Base-by-base conservation (phyloP, 2,888 invertebrate species). In the Polydrusus cervinus region DNA sequence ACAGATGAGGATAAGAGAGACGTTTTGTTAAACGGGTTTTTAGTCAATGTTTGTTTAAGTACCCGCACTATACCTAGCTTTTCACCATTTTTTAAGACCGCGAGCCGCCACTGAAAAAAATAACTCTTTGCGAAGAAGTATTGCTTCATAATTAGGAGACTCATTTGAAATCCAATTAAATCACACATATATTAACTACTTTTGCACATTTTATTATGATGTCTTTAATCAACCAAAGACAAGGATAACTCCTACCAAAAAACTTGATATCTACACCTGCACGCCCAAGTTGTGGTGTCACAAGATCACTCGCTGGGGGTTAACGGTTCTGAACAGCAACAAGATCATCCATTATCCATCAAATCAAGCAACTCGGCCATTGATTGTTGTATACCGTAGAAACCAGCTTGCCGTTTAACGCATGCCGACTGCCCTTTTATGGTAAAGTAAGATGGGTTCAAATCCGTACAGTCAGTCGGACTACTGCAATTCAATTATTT, bases 301-400 rank as follows among this genome's bases (percentile, higher is more conserved):
- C n/a, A 51, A 49, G 11, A 69, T 70, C 51, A 16, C 14, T 57
- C 45, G 11, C 68, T 40, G 18, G 14, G 64, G 64, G 65, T 64
- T 71, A 71, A 71, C 71, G 71, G 71, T 65, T 65, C 45, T 25
- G 30, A 62, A n/a, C 49, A 62, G 62, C 62, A 70, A 70, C 43
- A 49, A 60, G 61, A 47, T 51, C 49, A 49, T 38, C 47, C 60
- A 57, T 68, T 60, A 68, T 45, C 68, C 68, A 66, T 72, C 72
- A 57, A 60, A 57, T 47, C 66, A 38, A 70, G 47, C 66, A 57
- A 65, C 49, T 53, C 75, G 65, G 69, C 64, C 71, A 72, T 75
- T 72, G 75, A 75, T 75, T 72, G 68, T 61, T 68, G 49, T 72
- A 68, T 75, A 75, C 71, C 71, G 71, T 72, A 75, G 71, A 72